These are phyloP conservation scores for Helogale parvula DNA, from an alignment of 2,113 vertebrate genomes.

Conservation along the genomic window DNA sequence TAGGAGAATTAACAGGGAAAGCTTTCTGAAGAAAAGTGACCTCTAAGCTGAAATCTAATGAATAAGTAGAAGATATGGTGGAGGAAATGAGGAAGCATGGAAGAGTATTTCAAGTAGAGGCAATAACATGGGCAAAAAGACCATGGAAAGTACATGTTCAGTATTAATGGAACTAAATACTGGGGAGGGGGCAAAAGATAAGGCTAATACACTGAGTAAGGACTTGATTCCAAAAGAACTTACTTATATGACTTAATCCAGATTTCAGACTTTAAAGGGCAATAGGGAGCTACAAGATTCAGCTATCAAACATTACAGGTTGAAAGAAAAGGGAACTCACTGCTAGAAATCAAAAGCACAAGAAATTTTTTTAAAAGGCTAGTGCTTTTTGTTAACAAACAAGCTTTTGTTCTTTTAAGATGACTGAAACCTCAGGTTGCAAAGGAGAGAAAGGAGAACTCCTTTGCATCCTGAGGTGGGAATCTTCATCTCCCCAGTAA, in stretches of 20 bases:
- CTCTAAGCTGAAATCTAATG: conserved; percentile 33
- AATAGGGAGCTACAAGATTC: conserved; percentile 26
- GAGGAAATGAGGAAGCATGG: neutral
- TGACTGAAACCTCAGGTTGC: neutral
- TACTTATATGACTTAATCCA: conserved; percentile 6
- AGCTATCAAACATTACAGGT: neutral
- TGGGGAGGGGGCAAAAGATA: neutral
- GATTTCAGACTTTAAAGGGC: conserved; percentile 48
- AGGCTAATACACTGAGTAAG: neutral
- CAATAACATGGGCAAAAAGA: neutral
- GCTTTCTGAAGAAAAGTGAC: conserved; percentile 41
- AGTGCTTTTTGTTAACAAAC: neutral
- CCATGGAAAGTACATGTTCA: neutral
- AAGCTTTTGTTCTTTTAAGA: conserved; percentile 40
- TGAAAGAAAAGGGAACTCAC: conserved; percentile 37
- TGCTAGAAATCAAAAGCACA: conserved; percentile 37
- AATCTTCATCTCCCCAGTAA: conserved; percentile 16
- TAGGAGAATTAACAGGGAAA: neutral
- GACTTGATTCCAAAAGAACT: conserved; percentile 42
- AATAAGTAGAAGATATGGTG: neutral
- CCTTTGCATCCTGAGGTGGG: too few species aligned
- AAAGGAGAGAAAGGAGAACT: neutral
- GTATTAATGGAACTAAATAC: conserved; percentile 20
- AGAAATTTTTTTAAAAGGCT: neutral
- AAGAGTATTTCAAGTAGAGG: neutral